phyloP scores from a whole-genome alignment of 2,113 vertebrate genomes.

The Phoxinus phoxinus region DNA sequence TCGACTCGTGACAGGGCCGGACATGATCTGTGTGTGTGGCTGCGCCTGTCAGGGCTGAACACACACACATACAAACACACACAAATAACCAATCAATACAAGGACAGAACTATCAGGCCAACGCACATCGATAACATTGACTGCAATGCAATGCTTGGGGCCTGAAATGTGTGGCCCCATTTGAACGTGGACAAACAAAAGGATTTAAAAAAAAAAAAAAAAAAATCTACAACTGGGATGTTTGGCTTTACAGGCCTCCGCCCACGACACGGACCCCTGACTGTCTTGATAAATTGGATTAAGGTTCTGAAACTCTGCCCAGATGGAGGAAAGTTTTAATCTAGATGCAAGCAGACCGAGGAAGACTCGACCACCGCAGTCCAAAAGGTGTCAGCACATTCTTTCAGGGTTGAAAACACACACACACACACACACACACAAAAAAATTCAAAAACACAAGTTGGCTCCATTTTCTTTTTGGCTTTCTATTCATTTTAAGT shows the following conservation, averaged over 20 bases:
- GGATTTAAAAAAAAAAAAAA: background rate
- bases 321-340: conserved; percentile 38
- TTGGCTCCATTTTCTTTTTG: background rate
- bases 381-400: conserved; percentile 3
- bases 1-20: conserved; percentile 57
- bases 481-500: conserved; percentile 1
- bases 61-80: background rate
- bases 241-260: background rate
- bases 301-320: conserved; percentile 32
- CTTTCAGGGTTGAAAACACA: conserved; percentile 5
- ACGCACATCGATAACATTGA: background rate
- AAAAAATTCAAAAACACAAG: background rate
- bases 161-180: conserved; percentile 4
- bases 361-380: background rate
- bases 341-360: conserved; percentile 26
- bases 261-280: conserved; percentile 5
- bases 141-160: background rate
- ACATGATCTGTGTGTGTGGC: conserved; percentile 44
- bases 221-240: background rate
- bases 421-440: no score
- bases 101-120: background rate
- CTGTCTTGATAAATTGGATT: conserved; percentile 34
- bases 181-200: background rate
- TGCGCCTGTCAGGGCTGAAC: conserved; percentile 50
- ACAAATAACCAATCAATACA: conserved; percentile 21